phyloP scores from a whole-genome alignment of 2,888 invertebrate species.

The Epistrophe grossulariae region DNA sequence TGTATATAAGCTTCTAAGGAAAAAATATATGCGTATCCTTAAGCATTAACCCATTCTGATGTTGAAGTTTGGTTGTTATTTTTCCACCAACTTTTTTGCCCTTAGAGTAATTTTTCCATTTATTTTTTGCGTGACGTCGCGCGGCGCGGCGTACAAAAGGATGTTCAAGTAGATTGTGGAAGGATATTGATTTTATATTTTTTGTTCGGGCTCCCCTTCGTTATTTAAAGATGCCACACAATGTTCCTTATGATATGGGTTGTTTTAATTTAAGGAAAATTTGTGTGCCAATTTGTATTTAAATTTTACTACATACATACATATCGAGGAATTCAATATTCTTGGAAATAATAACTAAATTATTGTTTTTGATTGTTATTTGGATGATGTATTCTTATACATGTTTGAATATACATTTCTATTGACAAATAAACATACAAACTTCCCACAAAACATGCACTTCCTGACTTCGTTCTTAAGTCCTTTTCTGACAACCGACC shows the following conservation, averaged over 20 bases:
- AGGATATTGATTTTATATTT: constrained; percentile 15
- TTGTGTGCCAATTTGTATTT: not conserved
- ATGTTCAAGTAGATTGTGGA: not conserved
- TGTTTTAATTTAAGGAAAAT: not conserved
- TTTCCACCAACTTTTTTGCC: not conserved
- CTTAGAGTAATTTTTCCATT: not conserved
- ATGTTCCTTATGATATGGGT: not conserved
- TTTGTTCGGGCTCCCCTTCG: not conserved
- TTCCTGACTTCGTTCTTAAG: not conserved
- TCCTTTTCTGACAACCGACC: not conserved
- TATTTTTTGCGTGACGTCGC: not conserved
- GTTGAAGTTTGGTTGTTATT: constrained; percentile 17
- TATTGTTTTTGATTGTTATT: not conserved
- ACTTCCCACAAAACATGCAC: not conserved
- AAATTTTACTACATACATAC: not conserved
- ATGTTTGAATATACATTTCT: not conserved
- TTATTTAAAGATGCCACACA: not conserved
- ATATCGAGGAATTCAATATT: not conserved
- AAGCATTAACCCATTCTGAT: constrained; percentile 27
- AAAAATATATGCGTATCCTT: constrained; percentile 9
- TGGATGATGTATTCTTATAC: not conserved
- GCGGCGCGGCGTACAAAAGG: not conserved
- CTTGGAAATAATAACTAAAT: not conserved
- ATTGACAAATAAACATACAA: not conserved
- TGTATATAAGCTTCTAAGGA: not conserved